Evolutionary conservation across 2,113 vertebrate genomes (phyloP), one percentile per base, ranked within the genome.

Genomic region (Eubucco bourcierii): DNA sequence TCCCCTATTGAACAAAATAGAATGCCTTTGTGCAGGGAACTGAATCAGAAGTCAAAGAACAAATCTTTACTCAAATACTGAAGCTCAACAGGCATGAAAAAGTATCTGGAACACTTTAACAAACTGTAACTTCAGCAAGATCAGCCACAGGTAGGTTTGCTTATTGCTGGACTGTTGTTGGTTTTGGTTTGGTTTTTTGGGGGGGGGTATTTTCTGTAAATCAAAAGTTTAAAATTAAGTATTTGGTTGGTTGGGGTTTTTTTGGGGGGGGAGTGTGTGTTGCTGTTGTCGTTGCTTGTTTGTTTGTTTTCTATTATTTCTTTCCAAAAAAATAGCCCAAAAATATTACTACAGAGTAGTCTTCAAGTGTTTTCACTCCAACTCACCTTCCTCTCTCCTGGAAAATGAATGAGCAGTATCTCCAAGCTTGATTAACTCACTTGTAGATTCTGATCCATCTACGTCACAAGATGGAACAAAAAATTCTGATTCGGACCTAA

Each of bases 371-470:
- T 79, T 87, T 63, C 47, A 86, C 39, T 55, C 71, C 33, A 89
- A 92, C 98, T 96, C 63, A 99, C 98, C 98, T 95, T 98, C 97
- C 88, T 94, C 97, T 97, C 98, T 98, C 75, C 95, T 96, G 58
- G 96, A 98, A 95, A 98, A 98, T 1, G 98, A 98, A 28, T 97
- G 95, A 31, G 98, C 98, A 6, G 98, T 98, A 52, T 99, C 98
- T 81, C 98, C 98, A 63, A 99, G 98, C 52, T 96, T 98, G 66
- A 99, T 98, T 53, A 98, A 96, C 85, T 99, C 99, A 74, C 97
- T 97, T 5, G 98, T 96, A 58, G 98, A 98, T 81, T 98, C 98
- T 11, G 96, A 97, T 84, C 97, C 98, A 15, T 98, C 98, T 56
- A 70, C 75, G 19, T 98, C 98, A 97, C 96, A 98, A 66, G 97